These are phyloP conservation scores for Neoniphon sammara DNA, from an alignment of 2,797 vertebrate genomes.

Conservation along the genomic window DNA sequence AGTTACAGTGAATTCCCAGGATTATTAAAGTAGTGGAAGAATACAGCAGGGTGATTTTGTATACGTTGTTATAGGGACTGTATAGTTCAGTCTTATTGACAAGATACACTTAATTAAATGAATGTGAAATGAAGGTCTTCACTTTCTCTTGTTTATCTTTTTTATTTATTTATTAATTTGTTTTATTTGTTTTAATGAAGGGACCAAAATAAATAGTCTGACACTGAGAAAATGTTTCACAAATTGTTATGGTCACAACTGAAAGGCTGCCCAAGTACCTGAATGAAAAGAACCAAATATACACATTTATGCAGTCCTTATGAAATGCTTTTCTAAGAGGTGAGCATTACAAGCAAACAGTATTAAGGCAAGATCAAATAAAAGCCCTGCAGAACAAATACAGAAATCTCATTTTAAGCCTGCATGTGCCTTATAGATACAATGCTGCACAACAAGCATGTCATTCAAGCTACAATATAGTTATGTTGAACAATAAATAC, in stretches of 20 bases:
- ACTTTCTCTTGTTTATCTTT: background rate
- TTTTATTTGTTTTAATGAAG: constrained; percentile 15
- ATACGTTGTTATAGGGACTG: background rate
- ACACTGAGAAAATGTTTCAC: constrained; percentile 11
- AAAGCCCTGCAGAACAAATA: constrained; percentile 13
- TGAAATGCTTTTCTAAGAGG: background rate
- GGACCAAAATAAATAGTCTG: background rate
- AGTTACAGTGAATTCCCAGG: background rate
- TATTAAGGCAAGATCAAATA: constrained; percentile 24
- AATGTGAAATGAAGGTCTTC: constrained; percentile 12
- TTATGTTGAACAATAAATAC: constrained; percentile 35
- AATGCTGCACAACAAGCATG: constrained; percentile 10
- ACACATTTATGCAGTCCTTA: constrained; percentile 5
- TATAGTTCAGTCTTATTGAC: background rate
- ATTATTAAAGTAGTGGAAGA: background rate
- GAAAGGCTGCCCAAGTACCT: background rate
- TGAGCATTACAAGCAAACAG: constrained; percentile 11
- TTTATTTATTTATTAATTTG: constrained; percentile 22
- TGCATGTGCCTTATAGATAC: background rate
- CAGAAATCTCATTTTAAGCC: background rate
- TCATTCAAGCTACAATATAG: constrained; percentile 7
- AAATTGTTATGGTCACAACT: constrained; percentile 7
- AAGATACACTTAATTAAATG: background rate
- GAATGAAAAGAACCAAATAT: background rate
- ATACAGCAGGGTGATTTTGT: background rate